Evolutionary conservation across 2,113 vertebrate genomes (phyloP).

Genomic region (Spermophilus dauricus): DNA sequence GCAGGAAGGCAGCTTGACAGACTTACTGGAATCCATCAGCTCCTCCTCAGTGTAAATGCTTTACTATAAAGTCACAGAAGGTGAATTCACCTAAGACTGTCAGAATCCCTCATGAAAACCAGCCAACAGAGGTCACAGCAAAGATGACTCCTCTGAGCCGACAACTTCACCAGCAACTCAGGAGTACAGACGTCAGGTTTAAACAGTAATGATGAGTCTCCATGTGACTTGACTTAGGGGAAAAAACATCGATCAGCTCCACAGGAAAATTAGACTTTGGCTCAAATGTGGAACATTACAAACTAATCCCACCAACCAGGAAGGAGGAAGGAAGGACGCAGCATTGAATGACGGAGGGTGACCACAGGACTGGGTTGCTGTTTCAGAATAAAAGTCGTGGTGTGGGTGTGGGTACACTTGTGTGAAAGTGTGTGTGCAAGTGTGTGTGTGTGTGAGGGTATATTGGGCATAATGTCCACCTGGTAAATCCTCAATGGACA

Average conservation of each 20-base stretch:
- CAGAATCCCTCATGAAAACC: constrained; percentile 74
- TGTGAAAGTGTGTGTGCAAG: not conserved
- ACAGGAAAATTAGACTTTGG: constrained; percentile 50
- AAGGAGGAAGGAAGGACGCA: not conserved
- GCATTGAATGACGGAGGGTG: not conserved
- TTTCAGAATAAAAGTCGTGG: not conserved
- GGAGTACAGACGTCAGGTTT: constrained; percentile 35
- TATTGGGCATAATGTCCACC: not conserved
- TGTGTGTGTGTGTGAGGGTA: not conserved
- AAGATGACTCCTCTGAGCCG: constrained; percentile 27
- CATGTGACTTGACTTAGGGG: constrained; percentile 48
- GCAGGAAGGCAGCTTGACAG: constrained; percentile 47
- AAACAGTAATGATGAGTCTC: constrained; percentile 45
- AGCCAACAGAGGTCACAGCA: constrained; percentile 50
- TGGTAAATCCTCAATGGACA: not conserved
- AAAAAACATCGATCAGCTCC: constrained; percentile 44
- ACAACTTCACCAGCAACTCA: constrained; percentile 27
- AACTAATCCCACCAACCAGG: constrained; percentile 3
- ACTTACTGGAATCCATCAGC: constrained; percentile 73
- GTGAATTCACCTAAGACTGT: constrained; percentile 67
- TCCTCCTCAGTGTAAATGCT: constrained; percentile 78
- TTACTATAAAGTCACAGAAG: constrained; percentile 67
- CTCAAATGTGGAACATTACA: constrained; percentile 33
- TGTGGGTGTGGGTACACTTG: not conserved
- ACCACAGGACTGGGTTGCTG: rapidly evolving